phyloP scores from a whole-genome alignment of 35 echinoderm and acorn worm genomes.

The Heliocidaris erythrogramma region DNA sequence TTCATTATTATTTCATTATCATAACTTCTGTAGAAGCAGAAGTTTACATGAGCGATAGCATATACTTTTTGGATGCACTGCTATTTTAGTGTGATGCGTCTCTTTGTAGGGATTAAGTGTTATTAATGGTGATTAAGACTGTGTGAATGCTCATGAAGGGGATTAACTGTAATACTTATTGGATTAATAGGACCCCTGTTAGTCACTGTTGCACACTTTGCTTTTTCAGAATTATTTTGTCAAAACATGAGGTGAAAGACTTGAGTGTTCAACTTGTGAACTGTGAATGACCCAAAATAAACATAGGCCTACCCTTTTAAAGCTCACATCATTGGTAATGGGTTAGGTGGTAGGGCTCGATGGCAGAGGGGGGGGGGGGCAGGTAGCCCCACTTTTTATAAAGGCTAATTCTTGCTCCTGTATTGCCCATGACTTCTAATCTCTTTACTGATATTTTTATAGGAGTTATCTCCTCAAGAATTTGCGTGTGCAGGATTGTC shows the following conservation, averaged over 20 bases:
- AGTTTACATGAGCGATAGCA: not conserved
- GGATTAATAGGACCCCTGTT: not conserved
- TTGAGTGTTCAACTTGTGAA: not conserved
- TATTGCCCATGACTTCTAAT: too few species aligned
- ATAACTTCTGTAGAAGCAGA: not conserved
- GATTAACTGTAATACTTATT: slow-evolving; percentile 19
- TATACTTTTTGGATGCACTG: not conserved
- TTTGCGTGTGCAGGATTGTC: too few species aligned
- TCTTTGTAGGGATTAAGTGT: slow-evolving; percentile 32
- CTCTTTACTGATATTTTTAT: too few species aligned
- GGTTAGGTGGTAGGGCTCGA: too few species aligned
- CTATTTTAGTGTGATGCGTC: slow-evolving; percentile 31
- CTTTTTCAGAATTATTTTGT: not conserved
- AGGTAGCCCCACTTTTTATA: too few species aligned
- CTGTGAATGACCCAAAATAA: not conserved
- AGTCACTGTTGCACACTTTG: not conserved
- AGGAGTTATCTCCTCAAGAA: too few species aligned
- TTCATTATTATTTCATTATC: not conserved
- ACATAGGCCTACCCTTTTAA: not conserved
- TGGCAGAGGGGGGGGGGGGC: too few species aligned
- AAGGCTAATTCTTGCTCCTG: too few species aligned
- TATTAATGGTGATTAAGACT: slow-evolving; percentile 36
- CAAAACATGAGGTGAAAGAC: not conserved
- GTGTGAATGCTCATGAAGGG: slow-evolving; percentile 9
- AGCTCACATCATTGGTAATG: not conserved